phyloP scores from a whole-genome alignment of 2,797 vertebrate species.

The Rhincodon typus region DNA sequence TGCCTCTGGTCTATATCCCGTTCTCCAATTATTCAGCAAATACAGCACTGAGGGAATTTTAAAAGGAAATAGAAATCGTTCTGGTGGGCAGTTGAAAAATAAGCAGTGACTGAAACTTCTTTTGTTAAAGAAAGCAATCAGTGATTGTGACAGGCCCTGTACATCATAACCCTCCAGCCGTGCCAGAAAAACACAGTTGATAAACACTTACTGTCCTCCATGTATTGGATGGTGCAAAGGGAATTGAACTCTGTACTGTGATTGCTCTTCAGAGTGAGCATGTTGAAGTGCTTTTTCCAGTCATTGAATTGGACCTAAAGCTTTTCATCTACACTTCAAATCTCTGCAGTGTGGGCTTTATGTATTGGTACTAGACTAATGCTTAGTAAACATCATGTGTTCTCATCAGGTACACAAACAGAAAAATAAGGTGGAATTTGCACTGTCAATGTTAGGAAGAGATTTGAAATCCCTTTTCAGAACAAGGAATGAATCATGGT shows the following conservation, averaged over 20 bases:
- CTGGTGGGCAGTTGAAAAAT: neutral
- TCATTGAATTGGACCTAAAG: neutral
- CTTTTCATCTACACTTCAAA: neutral
- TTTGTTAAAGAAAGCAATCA: constrained; percentile 18
- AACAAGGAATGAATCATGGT: neutral
- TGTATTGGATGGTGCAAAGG: neutral
- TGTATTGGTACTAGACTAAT: neutral
- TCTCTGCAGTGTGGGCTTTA: neutral
- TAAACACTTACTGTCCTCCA: constrained; percentile 7
- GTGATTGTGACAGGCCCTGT: neutral
- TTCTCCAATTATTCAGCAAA: too few species aligned
- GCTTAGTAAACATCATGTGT: neutral
- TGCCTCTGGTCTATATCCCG: neutral
- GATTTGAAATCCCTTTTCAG: neutral
- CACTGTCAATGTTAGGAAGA: neutral
- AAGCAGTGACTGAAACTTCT: neutral
- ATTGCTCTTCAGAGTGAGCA: neutral
- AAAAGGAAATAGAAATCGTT: neutral
- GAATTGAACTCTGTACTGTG: neutral
- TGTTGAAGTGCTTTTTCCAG: neutral
- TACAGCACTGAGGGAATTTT: neutral
- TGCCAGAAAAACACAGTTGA: neutral
- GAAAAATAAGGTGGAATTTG: neutral
- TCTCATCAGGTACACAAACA: neutral
- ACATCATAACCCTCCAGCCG: neutral